These are phyloP conservation scores for Strigamia crassipes DNA, from an alignment of 2,888 invertebrate species.

Conservation along the genomic window DNA sequence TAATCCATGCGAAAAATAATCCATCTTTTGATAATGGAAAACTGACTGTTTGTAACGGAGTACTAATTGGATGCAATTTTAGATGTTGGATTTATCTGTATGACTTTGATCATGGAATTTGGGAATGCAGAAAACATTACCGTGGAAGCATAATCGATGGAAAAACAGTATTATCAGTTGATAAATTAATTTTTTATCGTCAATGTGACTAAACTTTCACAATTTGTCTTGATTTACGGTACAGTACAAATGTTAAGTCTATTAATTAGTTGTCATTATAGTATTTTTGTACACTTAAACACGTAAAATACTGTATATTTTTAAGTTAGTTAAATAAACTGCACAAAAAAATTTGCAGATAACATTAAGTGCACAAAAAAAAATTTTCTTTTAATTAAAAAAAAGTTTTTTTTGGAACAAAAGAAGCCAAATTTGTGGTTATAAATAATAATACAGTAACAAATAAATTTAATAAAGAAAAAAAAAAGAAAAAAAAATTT, in stretches of 20 bases:
- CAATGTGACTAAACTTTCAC: neutral
- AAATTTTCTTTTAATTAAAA: too few species aligned
- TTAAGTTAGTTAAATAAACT: too few species aligned
- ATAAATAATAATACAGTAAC: too few species aligned
- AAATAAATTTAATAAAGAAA: neutral
- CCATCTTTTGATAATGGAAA: neutral
- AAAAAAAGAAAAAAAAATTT: neutral
- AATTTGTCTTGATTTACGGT: too few species aligned
- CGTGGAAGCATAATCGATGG: neutral
- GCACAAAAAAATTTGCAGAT: too few species aligned
- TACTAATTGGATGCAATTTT: neutral
- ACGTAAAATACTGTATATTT: too few species aligned
- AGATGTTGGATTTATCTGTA: neutral
- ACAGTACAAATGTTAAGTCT: too few species aligned
- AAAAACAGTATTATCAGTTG: neutral
- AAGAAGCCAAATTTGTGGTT: too few species aligned
- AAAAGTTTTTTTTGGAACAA: too few species aligned
- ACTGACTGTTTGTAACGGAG: neutral
- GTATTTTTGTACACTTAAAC: too few species aligned
- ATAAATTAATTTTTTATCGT: neutral
- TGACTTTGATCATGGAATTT: neutral
- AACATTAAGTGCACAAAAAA: too few species aligned
- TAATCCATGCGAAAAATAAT: slow-evolving; percentile 3
- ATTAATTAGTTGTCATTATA: too few species aligned
- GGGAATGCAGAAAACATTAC: slow-evolving; percentile 14